Conservation (phyloP, 35 echinoderm and acorn worm species). For the Heliocidaris tuberculata region DNA sequence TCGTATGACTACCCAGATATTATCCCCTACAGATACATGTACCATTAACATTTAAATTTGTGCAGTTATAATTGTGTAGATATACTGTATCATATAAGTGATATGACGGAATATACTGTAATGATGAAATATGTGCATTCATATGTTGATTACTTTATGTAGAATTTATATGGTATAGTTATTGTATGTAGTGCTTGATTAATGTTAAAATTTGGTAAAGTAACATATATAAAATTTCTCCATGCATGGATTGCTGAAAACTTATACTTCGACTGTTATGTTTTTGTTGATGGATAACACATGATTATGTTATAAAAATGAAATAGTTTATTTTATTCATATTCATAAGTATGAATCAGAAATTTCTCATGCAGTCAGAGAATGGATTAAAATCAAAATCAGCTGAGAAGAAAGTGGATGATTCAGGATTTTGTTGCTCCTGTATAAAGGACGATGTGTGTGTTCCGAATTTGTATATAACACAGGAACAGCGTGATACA, state of each 20-base stretch:
- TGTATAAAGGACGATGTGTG: background rate
- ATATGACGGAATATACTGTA: background rate
- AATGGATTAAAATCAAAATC: background rate
- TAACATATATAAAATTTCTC: background rate
- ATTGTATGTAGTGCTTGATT: background rate
- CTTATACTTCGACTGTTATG: background rate
- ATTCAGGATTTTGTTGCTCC: too few relatives aligned
- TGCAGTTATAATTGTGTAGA: background rate
- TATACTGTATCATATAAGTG: background rate
- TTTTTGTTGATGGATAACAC: background rate
- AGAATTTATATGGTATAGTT: background rate
- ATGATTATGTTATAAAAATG: background rate
- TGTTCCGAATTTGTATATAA: background rate
- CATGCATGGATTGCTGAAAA: background rate
- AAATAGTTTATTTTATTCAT: background rate
- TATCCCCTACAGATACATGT: background rate
- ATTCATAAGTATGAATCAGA: background rate
- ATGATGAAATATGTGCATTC: background rate
- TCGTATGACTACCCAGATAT: background rate
- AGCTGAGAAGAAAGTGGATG: background rate
- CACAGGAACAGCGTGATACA: background rate
- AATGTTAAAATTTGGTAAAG: background rate
- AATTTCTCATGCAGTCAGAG: background rate
- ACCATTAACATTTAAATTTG: background rate
- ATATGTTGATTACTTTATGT: background rate